Evolutionary conservation across 2,888 invertebrate genomes (phyloP).

Genomic region (Teleogryllus oceanicus): DNA sequence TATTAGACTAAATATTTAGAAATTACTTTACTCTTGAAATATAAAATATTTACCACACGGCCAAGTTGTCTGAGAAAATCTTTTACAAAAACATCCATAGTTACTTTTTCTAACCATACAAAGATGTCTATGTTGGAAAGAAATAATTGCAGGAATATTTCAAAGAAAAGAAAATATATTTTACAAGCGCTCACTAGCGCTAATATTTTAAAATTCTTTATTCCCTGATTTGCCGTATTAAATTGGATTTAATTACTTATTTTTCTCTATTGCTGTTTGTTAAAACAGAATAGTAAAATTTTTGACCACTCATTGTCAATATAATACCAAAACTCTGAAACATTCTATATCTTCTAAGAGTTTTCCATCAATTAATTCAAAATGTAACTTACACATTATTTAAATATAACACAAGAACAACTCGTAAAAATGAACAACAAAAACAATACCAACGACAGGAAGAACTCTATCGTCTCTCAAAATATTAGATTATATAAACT

Average conservation of each 20-base stretch:
- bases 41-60: conserved; percentile 8
- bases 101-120: conserved; percentile 18
- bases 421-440: conserved; percentile 25
- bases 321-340: conserved; percentile 5
- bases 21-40: conserved; percentile 18
- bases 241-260: conserved; percentile 19
- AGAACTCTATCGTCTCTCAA: conserved; percentile 18
- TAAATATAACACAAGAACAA: conserved; percentile 6
- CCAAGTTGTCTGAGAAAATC: conserved; percentile 18
- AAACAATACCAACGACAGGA: conserved; percentile 23
- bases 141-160: conserved; percentile 18
- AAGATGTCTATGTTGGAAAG: conserved; percentile 18
- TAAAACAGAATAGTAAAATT: conserved; percentile 9
- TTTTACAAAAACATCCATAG: conserved; percentile 18
- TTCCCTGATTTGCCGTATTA: conserved; percentile 31
- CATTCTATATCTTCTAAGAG: conserved; percentile 6
- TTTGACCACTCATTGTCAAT: conserved; percentile 2
- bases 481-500: conserved; percentile 32
- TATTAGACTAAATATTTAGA: conserved; percentile 19
- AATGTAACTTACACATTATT: conserved; percentile 9
- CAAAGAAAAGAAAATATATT: conserved; percentile 3
- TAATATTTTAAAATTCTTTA: conserved; percentile 19
- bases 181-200: neutral
- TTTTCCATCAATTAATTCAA: neutral
- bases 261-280: neutral